phyloP scores from a whole-genome alignment of 2,113 vertebrate species.

The Anoplopoma fimbria region DNA sequence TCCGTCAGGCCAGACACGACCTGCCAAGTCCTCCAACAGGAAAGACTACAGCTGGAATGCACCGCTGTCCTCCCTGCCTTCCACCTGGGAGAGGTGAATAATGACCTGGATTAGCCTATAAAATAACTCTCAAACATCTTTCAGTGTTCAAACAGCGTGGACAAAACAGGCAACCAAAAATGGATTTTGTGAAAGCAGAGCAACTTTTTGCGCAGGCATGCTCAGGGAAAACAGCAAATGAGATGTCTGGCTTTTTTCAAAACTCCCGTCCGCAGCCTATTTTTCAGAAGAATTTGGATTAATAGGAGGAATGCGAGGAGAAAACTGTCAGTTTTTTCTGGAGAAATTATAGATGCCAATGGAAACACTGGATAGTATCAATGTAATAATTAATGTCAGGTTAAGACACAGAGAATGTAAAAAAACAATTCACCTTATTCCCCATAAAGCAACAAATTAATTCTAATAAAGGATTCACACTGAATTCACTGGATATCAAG shows the following conservation, averaged over 20 bases:
- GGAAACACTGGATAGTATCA: slow-evolving; percentile 77
- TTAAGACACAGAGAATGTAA: slow-evolving; percentile 49
- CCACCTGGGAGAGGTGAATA: slow-evolving; percentile 83
- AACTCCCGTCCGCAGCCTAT: slow-evolving; percentile 68
- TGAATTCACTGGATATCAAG: slow-evolving; percentile 24
- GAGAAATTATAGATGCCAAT: slow-evolving; percentile 71
- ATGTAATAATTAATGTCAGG: slow-evolving; percentile 73
- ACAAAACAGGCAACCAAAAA: slow-evolving; percentile 70
- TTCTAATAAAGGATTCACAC: slow-evolving; percentile 25
- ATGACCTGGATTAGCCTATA: slow-evolving; percentile 79
- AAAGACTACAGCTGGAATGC: slow-evolving; percentile 91
- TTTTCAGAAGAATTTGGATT: slow-evolving; percentile 76
- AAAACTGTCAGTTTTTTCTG: slow-evolving; percentile 68
- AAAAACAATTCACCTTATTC: slow-evolving; percentile 28
- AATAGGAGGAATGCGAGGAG: slow-evolving; percentile 76
- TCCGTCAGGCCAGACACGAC: slow-evolving; percentile 81
- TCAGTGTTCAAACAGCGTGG: slow-evolving; percentile 53
- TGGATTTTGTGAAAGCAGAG: slow-evolving; percentile 65
- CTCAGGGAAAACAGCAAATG: slow-evolving; percentile 63
- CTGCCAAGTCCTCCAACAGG: slow-evolving; percentile 88
- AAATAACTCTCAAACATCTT: slow-evolving; percentile 73
- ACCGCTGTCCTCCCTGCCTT: slow-evolving; percentile 79
- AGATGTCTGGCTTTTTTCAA: slow-evolving; percentile 80
- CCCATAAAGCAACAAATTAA: slow-evolving; percentile 40
- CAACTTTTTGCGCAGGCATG: slow-evolving; percentile 53